These are phyloP conservation scores for Philypnodon macrostomus DNA, from an alignment of 2,797 vertebrate genomes.

Conservation along the genomic window DNA sequence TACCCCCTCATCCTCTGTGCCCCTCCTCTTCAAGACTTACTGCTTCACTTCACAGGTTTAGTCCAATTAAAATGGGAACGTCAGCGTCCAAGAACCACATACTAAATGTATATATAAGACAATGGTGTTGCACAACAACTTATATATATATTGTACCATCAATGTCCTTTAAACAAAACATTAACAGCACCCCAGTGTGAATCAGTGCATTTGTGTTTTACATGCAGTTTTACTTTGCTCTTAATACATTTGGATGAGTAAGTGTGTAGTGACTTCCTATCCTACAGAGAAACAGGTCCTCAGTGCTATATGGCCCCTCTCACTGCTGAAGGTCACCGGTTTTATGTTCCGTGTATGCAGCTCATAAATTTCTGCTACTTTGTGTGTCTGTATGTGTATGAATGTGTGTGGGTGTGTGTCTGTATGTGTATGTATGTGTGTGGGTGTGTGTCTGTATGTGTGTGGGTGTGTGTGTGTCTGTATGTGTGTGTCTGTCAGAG, in stretches of 20 bases:
- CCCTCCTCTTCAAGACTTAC: slow-evolving; percentile 78
- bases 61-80: slow-evolving; percentile 82
- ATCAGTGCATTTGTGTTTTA: neutral
- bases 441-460: slow-evolving; percentile 54
- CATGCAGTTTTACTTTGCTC: slow-evolving; percentile 7
- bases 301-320: slow-evolving; percentile 53
- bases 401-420: too few species aligned
- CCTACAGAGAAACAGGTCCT: slow-evolving; percentile 66
- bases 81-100: slow-evolving; percentile 37
- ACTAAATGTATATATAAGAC: slow-evolving; percentile 18
- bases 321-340: slow-evolving; percentile 73
- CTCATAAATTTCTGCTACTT: slow-evolving; percentile 76
- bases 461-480: slow-evolving; percentile 60
- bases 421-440: too few species aligned
- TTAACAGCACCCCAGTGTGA: neutral
- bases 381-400: slow-evolving; percentile 54
- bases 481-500: slow-evolving; percentile 33
- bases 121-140: slow-evolving; percentile 17
- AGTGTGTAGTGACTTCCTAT: slow-evolving; percentile 48
- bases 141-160: slow-evolving; percentile 12
- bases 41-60: slow-evolving; percentile 84
- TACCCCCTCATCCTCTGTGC: slow-evolving; percentile 48
- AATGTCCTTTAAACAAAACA: neutral
- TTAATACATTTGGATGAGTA: slow-evolving; percentile 6
- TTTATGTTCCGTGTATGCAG: slow-evolving; percentile 75